Base-by-base conservation (phyloP, 2,113 vertebrate genomes). In the Craseonycteris thonglongyai region DNA sequence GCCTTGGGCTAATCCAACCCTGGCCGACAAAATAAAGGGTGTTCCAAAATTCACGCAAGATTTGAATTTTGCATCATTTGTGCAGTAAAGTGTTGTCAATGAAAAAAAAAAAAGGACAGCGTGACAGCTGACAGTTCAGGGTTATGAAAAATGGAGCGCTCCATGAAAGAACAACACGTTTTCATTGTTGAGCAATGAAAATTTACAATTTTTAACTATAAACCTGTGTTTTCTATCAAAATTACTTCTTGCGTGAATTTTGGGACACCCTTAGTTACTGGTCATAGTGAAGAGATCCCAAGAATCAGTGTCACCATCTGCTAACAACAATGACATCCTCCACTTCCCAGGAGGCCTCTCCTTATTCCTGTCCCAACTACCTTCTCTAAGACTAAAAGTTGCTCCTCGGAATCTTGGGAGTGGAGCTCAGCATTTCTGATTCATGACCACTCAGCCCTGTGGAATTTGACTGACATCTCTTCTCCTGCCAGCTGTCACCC, bases 401-500 rank as follows among this genome's bases (percentile, higher is more conserved):
- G 72, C 42, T 63, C 12, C 87, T 74, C 42, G 87, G 71, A 75
- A 83, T 83, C 65, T 75, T 83, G 58, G 87, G 83, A 87, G 92
- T 83, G 74, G 78, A 91, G 58, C 72, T 54, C 49, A 68, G 71
- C 90, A 61, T 58, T 75, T 88, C 69, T 84, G 83, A 95, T 76
- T 87, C 93, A 72, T 21, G 84, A 45, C 58, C 84, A 66, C 42
- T 80, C 74, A 65, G 49, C 87, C 90, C 33, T 95, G 75, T 87
- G 90, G 92, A 94, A 93, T 90, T 65, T 91, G 58, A 91, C 90
- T 91, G 71, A 54, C 28, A 80, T 51, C 56, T 58, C 76, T 88
- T 26, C 18, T 59, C 35, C 58, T 78, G 79, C 91, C 95, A 95
- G 88, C 95, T 95, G 95, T 81, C 88, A 87, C 13, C 74, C 69